Conservation (phyloP, 2,888 invertebrate genomes). For the Orgyia antiqua region DNA sequence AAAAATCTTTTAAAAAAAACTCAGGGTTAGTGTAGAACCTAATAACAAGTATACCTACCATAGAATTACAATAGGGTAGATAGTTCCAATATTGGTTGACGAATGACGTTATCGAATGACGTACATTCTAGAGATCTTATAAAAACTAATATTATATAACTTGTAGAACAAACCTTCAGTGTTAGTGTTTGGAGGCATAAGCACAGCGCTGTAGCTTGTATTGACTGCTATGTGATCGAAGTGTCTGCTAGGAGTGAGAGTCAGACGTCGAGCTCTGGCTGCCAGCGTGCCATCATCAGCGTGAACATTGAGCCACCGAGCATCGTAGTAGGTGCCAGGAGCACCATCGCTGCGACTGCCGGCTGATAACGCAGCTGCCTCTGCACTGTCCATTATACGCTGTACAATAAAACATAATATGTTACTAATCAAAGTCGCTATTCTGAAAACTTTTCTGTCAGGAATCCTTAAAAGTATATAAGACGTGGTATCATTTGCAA, state of each 20-base stretch:
- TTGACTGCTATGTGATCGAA: constrained; percentile 93
- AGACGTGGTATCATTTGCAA: no score
- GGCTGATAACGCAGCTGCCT: constrained; percentile 85
- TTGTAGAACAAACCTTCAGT: constrained; percentile 80
- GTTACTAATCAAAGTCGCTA: no score
- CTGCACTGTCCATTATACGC: constrained; percentile 95
- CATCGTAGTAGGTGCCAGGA: constrained; percentile 85
- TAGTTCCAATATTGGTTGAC: no score
- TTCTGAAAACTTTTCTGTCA: no score
- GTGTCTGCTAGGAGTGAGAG: constrained; percentile 86
- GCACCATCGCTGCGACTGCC: constrained; percentile 79
- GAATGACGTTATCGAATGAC: no score
- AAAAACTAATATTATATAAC: no score
- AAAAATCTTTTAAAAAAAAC: no score
- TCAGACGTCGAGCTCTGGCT: constrained; percentile 83
- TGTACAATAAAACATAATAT: constrained; percentile 41
- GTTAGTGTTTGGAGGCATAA: constrained; percentile 89
- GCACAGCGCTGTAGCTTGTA: constrained; percentile 90
- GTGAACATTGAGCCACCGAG: constrained; percentile 88
- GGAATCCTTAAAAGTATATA: no score
- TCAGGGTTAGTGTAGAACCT: no score
- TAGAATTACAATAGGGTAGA: no score
- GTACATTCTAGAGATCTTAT: no score
- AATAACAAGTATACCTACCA: no score
- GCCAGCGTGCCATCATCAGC: constrained; percentile 85